Base-by-base conservation (phyloP, 2,888 invertebrate species). In the Mechanitis messenoides region DNA sequence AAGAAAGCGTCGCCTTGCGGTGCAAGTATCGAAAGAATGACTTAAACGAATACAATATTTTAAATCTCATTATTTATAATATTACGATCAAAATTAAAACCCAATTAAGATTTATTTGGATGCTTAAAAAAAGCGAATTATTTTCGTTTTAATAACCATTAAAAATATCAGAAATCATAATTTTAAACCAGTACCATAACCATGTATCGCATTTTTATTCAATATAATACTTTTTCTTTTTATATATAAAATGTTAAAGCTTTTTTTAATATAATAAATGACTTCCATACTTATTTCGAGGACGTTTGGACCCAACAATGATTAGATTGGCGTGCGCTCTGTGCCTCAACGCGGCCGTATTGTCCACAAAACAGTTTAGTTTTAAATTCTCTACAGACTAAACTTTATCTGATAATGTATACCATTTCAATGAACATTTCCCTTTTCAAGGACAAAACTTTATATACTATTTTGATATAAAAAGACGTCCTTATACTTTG, bases 321-420 rank as follows among this genome's bases (percentile, higher is more conserved):
- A 86, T 85, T 83, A 84, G 80, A 86, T 85, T 81, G 82, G 79
- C 79, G 77, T 72, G 71, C 71, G 71, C 74, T 77, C 78, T 80
- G 79, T 81, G 79, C 77, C 71, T 72, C 70, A 75, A 77, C 81
- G 75, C 79, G 73, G 73, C 72, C 65, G 73, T 74, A 80, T 83
- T 80, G 81, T 84, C 79, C 81, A 74, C 74, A 73, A 77, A 65
- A 77, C 72, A 71, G 75, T 80, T 75, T 73, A 70, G 70, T 77
- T 79, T 77, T 77, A 76, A 75, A 78, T 69, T 66, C 63, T 66
- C 66, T 70, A 67, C 42, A 9, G 31, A 31, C 11, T 57, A 63
- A 55, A 63, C 60, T 50, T 50, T 28, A 3, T 28, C 31, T 31
- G 31, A 31, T 31, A 9, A 31, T 31, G 31, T 50, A 50, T 11